Base-by-base conservation (phyloP, 2,797 vertebrate genomes). In the Mycteria americana region DNA sequence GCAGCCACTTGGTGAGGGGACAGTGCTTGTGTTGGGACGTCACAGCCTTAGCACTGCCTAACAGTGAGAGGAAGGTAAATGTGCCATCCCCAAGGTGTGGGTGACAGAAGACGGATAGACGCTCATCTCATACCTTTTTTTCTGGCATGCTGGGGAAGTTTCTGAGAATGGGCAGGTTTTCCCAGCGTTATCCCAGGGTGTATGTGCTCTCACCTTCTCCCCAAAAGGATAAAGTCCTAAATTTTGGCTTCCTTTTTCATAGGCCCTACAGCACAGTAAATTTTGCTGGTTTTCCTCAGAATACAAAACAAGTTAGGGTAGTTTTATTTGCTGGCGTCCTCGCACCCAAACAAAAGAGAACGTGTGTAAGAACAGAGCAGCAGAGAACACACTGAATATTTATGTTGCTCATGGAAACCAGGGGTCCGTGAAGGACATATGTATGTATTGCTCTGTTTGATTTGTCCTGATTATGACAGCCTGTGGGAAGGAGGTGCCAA, bases 151-250 rank as follows among this genome's bases (percentile, higher is more conserved):
- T 68, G 24, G 14, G 8, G 17, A 69, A 50, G 3, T 64, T 83
- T 81, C n/a, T 57, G 46, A 69, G 54, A 78, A 21, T 6, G 7
- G 23, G 1, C 4, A 48, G 37, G 3, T 80, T 89, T 89, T 56
- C 28, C 22, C 33, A 50, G 8, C 1, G 2, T 80, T 74, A 22
- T 43, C 23, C 21, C 45, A 48, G 11, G n/a, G 3, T 3, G 0
- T 13, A 21, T 10, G 5, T 10, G 18, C 17, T 74, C 43, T 43
- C 18, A 51, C 33, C 19, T 65, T 79, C 51, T 62, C 19, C 18
- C 11, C 17, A 22, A 25, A 83, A 70, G 14, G 12, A 79, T 31
- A 8, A 79, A 63, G 10, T 10, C 18, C 3, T 10, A 56, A 16
- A 25, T 60, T 74, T 74, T 53, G 11, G 0, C 18, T 41, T 74